These are phyloP conservation scores for Ophiodon elongatus DNA, from an alignment of 2,113 vertebrate species.

Conservation along the genomic window DNA sequence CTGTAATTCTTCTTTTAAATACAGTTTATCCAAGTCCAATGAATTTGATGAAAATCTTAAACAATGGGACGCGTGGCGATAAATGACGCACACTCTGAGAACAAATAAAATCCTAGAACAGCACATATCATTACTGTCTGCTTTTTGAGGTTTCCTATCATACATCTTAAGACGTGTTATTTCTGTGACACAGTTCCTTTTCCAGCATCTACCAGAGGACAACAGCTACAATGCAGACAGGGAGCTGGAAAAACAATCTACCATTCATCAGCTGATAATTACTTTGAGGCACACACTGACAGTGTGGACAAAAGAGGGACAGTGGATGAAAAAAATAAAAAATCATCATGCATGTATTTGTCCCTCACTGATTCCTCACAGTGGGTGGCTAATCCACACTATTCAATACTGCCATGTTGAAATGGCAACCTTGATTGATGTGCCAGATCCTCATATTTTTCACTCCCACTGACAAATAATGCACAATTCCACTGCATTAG, in stretches of 20 bases:
- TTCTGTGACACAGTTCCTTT: neutral
- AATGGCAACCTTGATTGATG: conserved; percentile 78
- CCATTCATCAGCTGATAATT: conserved; percentile 72
- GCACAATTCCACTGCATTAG: conserved; percentile 75
- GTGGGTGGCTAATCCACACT: conserved; percentile 79
- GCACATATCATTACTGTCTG: too few relatives aligned
- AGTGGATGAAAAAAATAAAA: conserved; percentile 16
- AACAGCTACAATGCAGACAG: neutral
- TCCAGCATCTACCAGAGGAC: conserved; percentile 1
- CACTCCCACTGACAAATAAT: conserved; percentile 74
- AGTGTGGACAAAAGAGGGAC: conserved; percentile 60
- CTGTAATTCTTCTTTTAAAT: neutral
- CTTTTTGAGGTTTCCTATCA: neutral
- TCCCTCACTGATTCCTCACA: conserved; percentile 70
- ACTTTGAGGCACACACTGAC: conserved; percentile 55
- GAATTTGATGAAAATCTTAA: neutral
- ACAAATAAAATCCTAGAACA: neutral
- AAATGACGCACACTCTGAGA: neutral
- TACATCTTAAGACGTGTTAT: neutral
- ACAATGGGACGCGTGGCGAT: neutral
- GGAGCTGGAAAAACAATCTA: conserved; percentile 26
- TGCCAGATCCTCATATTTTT: conserved; percentile 57
- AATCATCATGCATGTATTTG: conserved; percentile 53
- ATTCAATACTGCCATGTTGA: conserved; percentile 68
- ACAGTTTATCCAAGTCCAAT: neutral